Base-by-base conservation (phyloP, 2,888 invertebrate species). In the Coremacera marginata region DNA sequence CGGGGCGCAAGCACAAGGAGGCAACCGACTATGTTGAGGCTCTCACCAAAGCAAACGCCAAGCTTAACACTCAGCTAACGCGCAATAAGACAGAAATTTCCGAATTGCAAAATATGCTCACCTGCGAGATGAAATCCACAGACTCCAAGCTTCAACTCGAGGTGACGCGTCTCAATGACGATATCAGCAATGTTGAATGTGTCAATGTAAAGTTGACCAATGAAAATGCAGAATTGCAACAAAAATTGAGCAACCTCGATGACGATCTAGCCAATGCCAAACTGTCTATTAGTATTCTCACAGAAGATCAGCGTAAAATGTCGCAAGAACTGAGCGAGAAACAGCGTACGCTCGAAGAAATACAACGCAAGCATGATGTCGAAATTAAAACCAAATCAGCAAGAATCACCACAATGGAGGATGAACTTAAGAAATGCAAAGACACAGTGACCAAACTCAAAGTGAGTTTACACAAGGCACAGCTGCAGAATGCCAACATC, bases 171-270 rank as follows among this genome's bases (percentile, higher is more conserved):
- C 75, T 85, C 4, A 78, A 81, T 14, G 80, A 78, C 0, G 81
- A 84, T 16, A 67, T 84, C 1, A 55, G 62, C 7, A 82, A 81
- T 51, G 22, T 86, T 14, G 81, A 83, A 49, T 73, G 81, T 7
- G 78, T 81, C 5, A 83, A 83, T 37, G 84, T 84, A n/a, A 74
- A 79, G 63, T 25, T 81, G 1, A 73, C 78, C 2, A 71, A 77
- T 25, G 82, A 83, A 63, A 82, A 83, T 70, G 60, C 49, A 2
- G 71, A 73, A 3, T 63, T 83, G 9, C 81, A 82, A n/a, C 4
- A 16, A 3, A 79, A 77, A 5, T 22, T 81, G 3, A 37, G 60
- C 0, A 76, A 81, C 22, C 11, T 76, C 0, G 71, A 82, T 19
- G 62, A 81, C 5, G 78, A 80, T n/a, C 49, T 77, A 5, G 51